Evolutionary conservation across 2,888 invertebrate species (phyloP).

Genomic region (Pherbina coryleti): DNA sequence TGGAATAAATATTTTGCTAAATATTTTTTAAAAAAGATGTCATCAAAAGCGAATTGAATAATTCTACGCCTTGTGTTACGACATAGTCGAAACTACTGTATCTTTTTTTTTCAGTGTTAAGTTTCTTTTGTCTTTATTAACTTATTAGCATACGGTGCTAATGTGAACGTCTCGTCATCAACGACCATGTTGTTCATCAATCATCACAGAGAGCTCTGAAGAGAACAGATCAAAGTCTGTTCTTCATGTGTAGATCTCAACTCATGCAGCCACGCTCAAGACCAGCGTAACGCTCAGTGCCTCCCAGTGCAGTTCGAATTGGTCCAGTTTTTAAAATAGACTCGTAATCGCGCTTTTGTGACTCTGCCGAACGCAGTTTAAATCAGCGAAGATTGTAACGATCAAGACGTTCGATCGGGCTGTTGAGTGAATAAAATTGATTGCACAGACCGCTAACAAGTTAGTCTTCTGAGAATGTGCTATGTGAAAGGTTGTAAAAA

Average conservation of each 20-base stretch:
- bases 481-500: constrained; percentile 39
- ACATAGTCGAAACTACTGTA: too few species aligned
- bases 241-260: not conserved
- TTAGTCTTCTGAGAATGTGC: constrained; percentile 57
- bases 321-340: not conserved
- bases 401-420: not conserved
- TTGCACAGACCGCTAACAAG: constrained; percentile 48
- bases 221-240: not conserved
- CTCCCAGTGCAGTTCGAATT: not conserved
- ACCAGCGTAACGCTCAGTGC: not conserved
- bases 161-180: too few species aligned
- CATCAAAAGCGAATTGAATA: too few species aligned
- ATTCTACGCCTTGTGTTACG: too few species aligned
- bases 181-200: not conserved
- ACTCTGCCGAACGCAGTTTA: too few species aligned
- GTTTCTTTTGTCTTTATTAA: too few species aligned
- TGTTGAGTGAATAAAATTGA: constrained; percentile 52
- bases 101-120: too few species aligned
- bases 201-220: not conserved
- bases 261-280: not conserved
- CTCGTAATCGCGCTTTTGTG: not conserved
- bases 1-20: too few species aligned
- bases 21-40: too few species aligned
- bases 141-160: too few species aligned
- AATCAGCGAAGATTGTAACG: constrained; percentile 2